Conservation (phyloP, 2,888 invertebrate genomes). For the Cheilosia urbana region DNA sequence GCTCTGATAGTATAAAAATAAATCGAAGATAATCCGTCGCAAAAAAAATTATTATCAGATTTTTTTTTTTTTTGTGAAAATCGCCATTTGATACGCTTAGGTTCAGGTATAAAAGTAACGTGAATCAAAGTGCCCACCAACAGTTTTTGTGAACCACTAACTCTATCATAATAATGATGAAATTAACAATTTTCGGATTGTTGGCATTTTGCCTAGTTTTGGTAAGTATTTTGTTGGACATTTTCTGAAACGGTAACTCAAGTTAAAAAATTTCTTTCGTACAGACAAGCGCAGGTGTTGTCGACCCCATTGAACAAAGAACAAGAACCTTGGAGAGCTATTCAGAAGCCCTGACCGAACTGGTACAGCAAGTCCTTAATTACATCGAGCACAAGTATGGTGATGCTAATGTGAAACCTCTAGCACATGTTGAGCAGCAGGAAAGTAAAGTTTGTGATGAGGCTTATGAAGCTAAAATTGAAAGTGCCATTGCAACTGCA, state of each 20-base stretch:
- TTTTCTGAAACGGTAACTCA: not conserved
- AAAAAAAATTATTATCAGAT: not conserved
- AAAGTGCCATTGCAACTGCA: not conserved
- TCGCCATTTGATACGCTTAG: not conserved
- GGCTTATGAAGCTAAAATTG: not conserved
- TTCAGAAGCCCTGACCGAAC: not conserved
- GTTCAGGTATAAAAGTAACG: not conserved
- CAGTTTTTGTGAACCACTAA: not conserved
- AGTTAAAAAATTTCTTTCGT: not conserved
- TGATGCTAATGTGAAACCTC: conserved; percentile 77
- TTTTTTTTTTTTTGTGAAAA: conserved; percentile 1
- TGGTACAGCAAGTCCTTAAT: conserved; percentile 65
- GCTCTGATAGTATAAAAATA: not conserved
- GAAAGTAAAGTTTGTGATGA: conserved; percentile 56
- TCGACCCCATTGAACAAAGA: conserved; percentile 1
- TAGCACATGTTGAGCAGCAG: conserved; percentile 77
- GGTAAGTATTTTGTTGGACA: not conserved
- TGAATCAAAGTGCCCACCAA: not conserved
- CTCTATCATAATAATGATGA: conserved; percentile 9
- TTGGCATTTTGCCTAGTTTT: conserved; percentile 19
- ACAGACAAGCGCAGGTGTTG: conserved; percentile 3
- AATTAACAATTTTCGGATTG: conserved; percentile 3
- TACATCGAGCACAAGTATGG: conserved; percentile 77
- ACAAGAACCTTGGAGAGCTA: conserved; percentile 13
- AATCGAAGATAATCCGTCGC: not conserved